Evolutionary conservation across 2,113 vertebrate species (phyloP).

Genomic region (Piprites chloris): DNA sequence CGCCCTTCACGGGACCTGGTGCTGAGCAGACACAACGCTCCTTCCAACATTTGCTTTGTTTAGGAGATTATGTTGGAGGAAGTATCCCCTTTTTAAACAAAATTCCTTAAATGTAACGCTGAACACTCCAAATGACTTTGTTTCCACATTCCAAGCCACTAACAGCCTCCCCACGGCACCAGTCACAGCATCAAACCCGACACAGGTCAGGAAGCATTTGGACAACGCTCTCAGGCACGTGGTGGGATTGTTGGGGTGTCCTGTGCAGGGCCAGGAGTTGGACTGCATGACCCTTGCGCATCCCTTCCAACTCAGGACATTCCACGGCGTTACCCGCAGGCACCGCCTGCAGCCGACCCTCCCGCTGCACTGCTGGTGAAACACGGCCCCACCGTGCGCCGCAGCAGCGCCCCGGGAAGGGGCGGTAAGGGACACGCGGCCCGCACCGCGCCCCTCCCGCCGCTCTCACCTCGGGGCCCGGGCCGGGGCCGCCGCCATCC

Average conservation of each 20-base stretch:
- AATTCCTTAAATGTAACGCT: neutral
- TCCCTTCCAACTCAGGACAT: neutral
- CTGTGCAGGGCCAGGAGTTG: neutral
- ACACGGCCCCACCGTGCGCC: accelerated
- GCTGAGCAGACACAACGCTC: neutral
- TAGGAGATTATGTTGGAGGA: accelerated
- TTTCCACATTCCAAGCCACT: accelerated
- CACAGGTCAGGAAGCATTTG: neutral
- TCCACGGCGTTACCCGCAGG: accelerated
- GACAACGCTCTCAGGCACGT: neutral
- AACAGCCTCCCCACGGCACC: neutral
- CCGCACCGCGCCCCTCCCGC: neutral
- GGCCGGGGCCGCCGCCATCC: neutral
- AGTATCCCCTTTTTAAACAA: neutral
- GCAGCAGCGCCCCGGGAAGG: neutral
- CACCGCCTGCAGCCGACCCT: accelerated
- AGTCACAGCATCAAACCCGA: neutral
- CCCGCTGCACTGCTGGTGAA: accelerated
- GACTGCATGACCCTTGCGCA: neutral
- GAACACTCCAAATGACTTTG: accelerated
- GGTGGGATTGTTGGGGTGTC: neutral
- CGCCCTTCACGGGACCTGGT: accelerated
- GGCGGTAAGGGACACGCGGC: neutral
- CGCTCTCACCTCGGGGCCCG: neutral
- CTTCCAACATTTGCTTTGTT: neutral